Evolutionary conservation across 2,888 invertebrate genomes (phyloP), one percentile per base, ranked within the genome.

Genomic region (Habrosyne pyritoides): DNA sequence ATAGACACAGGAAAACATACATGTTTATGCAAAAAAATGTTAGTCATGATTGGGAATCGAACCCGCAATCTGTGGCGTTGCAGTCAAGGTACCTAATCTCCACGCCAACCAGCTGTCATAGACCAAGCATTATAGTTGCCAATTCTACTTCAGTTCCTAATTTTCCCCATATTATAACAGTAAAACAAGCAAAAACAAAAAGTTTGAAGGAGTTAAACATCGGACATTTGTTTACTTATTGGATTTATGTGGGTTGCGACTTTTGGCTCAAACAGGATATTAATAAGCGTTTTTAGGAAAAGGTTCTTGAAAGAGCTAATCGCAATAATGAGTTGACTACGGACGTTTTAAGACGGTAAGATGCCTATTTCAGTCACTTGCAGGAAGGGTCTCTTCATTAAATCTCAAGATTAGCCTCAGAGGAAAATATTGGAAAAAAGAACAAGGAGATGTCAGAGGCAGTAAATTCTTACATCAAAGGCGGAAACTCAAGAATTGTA

Each of bases 401-500:
- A 36, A 12, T 36, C 36, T 36, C 14, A 36, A 36, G 36, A 36
- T 36, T 36, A 36, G 36, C 14, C 36, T 14, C 36, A 14, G 36
- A 36, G n/a, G 33, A 36, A 36, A 36, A 36, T 36, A 36, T 36
- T 36, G 36, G 36, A 33, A 36, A 36, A 36, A 36, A 36, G 36
- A 36, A 36, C 36, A 36, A 36, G 36, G 14, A 36, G 14, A 36
- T 36, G 36, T 36, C 36, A 36, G 36, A n/a, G 36, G 14, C 36
- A 36, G 36, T 36, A 36, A 3, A 36, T 36, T 14, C 14, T 36
- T 14, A 36, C 36, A 36, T 36, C 36, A 36, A 36, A 36, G 36
- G 36, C 14, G 36, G 14, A 36, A 8, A 8, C 5, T 14, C 14
- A 36, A 36, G 14, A 36, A 36, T 14, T 36, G 14, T 14, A 5